Evolutionary conservation across 1,140 invertebrate species (phyloP).

Genomic region (Magallana ariakensis): DNA sequence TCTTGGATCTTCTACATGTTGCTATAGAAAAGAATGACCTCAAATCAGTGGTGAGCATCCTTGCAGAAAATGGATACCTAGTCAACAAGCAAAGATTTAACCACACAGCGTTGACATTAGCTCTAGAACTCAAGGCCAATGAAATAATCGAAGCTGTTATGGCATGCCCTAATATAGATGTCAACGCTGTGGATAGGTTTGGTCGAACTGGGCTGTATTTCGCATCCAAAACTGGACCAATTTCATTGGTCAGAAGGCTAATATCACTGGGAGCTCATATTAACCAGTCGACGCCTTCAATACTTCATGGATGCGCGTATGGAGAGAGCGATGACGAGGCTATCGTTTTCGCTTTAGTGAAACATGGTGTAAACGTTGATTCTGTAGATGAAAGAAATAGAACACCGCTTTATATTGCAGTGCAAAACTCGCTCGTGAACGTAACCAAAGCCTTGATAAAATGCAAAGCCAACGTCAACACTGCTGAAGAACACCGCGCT

Average conservation of each 20-base stretch:
- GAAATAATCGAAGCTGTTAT: conserved; percentile 20
- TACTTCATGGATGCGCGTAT: not conserved
- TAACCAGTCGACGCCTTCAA: not conserved
- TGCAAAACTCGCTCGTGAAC: not conserved
- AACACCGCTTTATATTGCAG: conserved; percentile 1
- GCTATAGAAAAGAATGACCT: not conserved
- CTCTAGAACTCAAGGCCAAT: not conserved
- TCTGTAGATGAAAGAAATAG: not conserved
- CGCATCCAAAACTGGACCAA: conserved; percentile 5
- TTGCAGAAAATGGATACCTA: not conserved
- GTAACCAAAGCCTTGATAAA: not conserved
- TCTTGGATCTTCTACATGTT: not conserved
- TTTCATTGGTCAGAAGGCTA: not conserved
- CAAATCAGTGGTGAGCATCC: not conserved
- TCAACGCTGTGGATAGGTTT: not conserved
- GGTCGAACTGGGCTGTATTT: conserved; percentile 25
- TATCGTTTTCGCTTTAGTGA: not conserved
- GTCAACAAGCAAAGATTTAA: not conserved
- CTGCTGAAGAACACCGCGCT: not conserved
- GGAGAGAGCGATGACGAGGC: not conserved
- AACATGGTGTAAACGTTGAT: conserved; percentile 1
- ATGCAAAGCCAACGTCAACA: not conserved
- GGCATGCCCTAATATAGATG: not conserved
- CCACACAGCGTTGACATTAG: not conserved
- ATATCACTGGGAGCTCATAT: conserved; percentile 9